Evolutionary conservation across 2,888 invertebrate species (phyloP), one percentile per base, ranked within the genome.

Genomic region (Amorpha juglandis): DNA sequence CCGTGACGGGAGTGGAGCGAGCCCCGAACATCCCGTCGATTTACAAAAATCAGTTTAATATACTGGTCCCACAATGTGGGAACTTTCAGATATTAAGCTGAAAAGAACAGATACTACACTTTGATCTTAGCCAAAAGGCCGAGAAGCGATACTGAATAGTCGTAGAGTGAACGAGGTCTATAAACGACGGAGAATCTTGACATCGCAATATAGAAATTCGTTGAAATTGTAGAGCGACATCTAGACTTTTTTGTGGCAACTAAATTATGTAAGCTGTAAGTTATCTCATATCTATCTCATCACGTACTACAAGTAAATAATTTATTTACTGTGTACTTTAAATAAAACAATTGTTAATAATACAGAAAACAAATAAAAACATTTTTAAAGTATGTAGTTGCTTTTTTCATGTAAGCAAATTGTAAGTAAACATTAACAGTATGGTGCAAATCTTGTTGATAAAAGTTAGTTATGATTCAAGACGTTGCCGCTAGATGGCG

Each of bases 71-170:
- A 72, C 76, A 71, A 69, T 78, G 78, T 72, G 79, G 78, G 77
- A 79, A 78, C 77, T 77, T 78, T 78, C 77, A 79, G 77, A 78
- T 78, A 78, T 77, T 75, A 76, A 75, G 76, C 77, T 76, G 77
- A 76, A 79, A 79, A 78, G 78, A 76, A 77, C 77, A 76, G 76
- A 76, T 78, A 75, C 77, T 75, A 76, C 75, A 77, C 77, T 75
- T 75, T 75, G 74, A 77, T 77, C 76, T 77, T 75, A 77, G 77
- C 77, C 77, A 77, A 78, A 77, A 77, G 78, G 75, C 76, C 74
- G 75, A 77, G 73, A 77, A 77, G 73, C 75, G 74, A 74, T 74
- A 64, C 55, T 16, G 8, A 0, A 14, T 0, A 1, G 1, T 4
- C 6, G 8, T 7, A 45, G 0, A 19, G 12, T 19, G 1, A 42